These are phyloP conservation scores for Spondyliosoma cantharus DNA, from an alignment of 2,797 vertebrate species.

Conservation along the genomic window DNA sequence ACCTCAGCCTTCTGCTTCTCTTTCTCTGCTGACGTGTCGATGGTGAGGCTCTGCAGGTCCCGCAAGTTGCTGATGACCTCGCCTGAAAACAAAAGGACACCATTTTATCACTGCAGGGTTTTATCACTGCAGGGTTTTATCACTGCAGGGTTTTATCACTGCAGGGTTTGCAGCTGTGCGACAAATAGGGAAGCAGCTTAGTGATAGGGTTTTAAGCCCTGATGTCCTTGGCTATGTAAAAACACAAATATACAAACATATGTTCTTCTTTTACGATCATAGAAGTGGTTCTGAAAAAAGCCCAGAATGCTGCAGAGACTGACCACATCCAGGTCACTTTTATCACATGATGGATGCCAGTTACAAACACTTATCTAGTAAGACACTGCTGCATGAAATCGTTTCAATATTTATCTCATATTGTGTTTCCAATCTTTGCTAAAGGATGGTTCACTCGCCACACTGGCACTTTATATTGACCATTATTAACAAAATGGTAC, in stretches of 20 bases:
- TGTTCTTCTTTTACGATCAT: not conserved
- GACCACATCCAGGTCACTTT: too few relatives aligned
- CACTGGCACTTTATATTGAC: too few relatives aligned
- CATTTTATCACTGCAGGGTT: not conserved
- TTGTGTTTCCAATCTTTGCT: too few relatives aligned
- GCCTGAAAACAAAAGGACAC: constrained; percentile 75
- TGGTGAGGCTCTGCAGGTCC: constrained; percentile 88
- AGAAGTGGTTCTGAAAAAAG: not conserved
- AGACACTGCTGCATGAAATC: too few relatives aligned
- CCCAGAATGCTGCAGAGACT: too few relatives aligned
- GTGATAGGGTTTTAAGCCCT: not conserved
- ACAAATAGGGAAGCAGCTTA: not conserved
- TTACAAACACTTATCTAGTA: too few relatives aligned
- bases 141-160: not conserved
- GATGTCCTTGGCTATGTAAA: too few relatives aligned
- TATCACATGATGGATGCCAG: too few relatives aligned
- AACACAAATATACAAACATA: not conserved
- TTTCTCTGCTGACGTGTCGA: constrained; percentile 88
- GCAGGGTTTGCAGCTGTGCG: not conserved
- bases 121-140: too few relatives aligned
- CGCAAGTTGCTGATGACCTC: constrained; percentile 88
- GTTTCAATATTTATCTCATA: too few relatives aligned
- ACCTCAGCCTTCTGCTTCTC: constrained; percentile 92
- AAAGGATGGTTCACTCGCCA: too few relatives aligned
- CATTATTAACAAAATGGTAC: too few relatives aligned